Conservation (phyloP, 2,797 vertebrate genomes). For the Muscicapa striata region DNA sequence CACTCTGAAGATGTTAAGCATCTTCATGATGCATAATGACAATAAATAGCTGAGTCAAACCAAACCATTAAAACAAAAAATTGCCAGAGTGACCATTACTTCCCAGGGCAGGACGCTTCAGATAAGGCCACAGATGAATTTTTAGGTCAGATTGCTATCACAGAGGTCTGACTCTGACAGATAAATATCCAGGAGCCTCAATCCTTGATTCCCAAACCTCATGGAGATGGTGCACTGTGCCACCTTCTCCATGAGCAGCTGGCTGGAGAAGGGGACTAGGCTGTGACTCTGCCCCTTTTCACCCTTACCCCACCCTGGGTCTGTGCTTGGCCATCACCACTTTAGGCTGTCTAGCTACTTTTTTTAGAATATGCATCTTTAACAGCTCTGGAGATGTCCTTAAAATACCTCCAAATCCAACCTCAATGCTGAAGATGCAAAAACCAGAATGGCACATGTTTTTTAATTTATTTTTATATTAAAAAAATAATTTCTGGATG, state of each 20-base stretch:
- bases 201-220: background rate
- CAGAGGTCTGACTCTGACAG: background rate
- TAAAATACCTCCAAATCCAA: background rate
- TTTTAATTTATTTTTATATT: background rate
- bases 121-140: background rate
- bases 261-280: background rate
- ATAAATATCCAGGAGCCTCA: background rate
- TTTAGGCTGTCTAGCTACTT: background rate
- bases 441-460: background rate
- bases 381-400: background rate
- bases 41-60: background rate
- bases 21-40: background rate
- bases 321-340: rapidly evolving
- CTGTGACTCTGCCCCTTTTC: background rate
- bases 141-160: background rate
- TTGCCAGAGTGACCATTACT: background rate
- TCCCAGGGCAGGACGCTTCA: background rate
- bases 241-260: background rate
- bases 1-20: background rate
- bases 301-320: background rate
- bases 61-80: background rate
- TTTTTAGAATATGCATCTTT: background rate
- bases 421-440: background rate
- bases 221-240: background rate
- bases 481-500: background rate